phyloP scores from a whole-genome alignment of 2,888 invertebrate genomes.

The Drosophila seclusa region DNA sequence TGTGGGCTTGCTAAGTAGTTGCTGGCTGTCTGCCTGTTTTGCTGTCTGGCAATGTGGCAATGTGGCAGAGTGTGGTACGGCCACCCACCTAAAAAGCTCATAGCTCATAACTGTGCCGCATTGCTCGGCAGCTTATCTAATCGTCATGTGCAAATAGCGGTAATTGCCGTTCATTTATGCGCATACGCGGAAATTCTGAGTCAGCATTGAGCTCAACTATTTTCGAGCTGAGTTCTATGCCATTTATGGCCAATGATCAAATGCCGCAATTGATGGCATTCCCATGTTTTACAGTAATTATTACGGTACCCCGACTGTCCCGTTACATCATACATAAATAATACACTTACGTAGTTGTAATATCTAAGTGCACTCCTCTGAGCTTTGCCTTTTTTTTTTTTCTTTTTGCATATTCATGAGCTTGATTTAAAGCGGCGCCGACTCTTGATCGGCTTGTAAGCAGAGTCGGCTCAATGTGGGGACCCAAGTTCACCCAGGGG shows the following conservation, averaged over 20 bases:
- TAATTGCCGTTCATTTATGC: constrained; percentile 55
- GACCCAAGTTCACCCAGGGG: constrained; percentile 4
- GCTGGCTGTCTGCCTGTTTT: background rate
- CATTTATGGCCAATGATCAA: constrained; percentile 58
- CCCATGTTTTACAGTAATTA: constrained; percentile 50
- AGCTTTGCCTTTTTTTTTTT: constrained; percentile 5
- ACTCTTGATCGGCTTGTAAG: constrained; percentile 21
- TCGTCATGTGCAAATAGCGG: constrained; percentile 51
- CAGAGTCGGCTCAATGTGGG: constrained; percentile 8
- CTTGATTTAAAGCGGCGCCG: constrained; percentile 48
- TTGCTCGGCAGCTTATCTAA: constrained; percentile 51
- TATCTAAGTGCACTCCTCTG: constrained; percentile 23
- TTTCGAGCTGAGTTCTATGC: constrained; percentile 26
- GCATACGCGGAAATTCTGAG: constrained; percentile 52
- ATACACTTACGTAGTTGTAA: background rate
- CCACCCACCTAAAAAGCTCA: constrained; percentile 54
- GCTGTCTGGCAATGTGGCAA: background rate
- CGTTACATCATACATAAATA: constrained; percentile 43
- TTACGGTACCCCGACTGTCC: constrained; percentile 33
- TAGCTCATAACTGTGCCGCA: constrained; percentile 17
- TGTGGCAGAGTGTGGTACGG: constrained; percentile 11
- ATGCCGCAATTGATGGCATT: constrained; percentile 64
- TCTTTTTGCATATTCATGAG: constrained; percentile 56
- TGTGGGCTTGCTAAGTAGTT: constrained; percentile 20
- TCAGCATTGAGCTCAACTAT: constrained; percentile 41